Percentiles rank a stretch among this genome's conserved stretches.
Conservation (phyloP, 2,888 invertebrate genomes). For the Lumbricus terrestris region DNA sequence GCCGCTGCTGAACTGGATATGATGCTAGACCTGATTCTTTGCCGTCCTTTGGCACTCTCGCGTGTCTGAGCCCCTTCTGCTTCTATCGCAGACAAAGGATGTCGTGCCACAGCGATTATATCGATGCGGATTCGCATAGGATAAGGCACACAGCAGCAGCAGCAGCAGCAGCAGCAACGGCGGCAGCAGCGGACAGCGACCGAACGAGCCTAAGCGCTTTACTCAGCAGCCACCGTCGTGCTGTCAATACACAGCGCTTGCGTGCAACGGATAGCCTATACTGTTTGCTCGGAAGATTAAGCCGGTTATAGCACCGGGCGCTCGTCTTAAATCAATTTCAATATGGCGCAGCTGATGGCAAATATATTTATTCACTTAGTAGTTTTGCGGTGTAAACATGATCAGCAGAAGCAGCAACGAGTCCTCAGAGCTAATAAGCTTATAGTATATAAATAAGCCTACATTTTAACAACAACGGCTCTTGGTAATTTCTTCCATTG, state of each 20-base stretch:
- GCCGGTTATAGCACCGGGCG: background rate
- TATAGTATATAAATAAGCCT: no score
- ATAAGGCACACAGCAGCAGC: background rate
- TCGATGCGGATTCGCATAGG: background rate
- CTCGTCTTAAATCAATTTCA: constrained; percentile 3
- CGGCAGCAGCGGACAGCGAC: background rate
- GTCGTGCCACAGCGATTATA: background rate
- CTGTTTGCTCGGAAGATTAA: background rate
- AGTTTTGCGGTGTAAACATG: background rate
- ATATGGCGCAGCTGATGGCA: background rate
- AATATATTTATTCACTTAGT: background rate
- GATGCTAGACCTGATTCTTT: background rate
- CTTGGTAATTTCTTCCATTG: background rate
- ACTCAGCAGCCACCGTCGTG: no score
- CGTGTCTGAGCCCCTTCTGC: background rate
- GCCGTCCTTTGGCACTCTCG: background rate
- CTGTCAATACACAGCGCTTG: background rate
- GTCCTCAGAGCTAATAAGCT: background rate
- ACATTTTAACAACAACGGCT: background rate
- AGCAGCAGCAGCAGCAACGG: no score
- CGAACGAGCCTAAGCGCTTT: background rate
- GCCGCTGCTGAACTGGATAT: background rate
- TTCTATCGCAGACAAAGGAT: background rate
- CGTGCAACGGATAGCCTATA: background rate
- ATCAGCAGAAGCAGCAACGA: background rate